A percentile compares a stretch with the other conserved stretches of the same genome.
Conservation (phyloP, 1,140 invertebrate genomes). For the Wiebesia pumilae region DNA sequence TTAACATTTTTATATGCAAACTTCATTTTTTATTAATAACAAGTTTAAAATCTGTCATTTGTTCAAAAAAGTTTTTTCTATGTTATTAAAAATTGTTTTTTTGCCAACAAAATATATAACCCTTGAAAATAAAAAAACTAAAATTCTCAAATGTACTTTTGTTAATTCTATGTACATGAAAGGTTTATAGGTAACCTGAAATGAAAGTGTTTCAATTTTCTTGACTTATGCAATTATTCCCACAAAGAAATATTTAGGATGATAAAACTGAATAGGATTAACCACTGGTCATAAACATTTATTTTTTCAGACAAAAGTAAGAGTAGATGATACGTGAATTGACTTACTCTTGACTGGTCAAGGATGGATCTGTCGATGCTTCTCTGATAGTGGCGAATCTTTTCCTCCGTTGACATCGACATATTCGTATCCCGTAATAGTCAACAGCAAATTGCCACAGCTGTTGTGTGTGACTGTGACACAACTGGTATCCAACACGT, state of each 20-base stretch:
- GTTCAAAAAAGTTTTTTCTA: not conserved
- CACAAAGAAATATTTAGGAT: not conserved
- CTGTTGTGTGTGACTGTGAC: constrained; percentile 12
- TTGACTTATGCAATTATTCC: not conserved
- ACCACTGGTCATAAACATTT: not conserved
- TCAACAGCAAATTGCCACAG: constrained; percentile 27
- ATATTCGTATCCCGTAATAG: not conserved
- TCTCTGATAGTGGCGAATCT: constrained; percentile 79
- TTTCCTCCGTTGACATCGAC: constrained; percentile 68
- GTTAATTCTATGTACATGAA: not conserved
- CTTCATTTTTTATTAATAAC: not conserved
- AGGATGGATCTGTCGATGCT: constrained; percentile 78
- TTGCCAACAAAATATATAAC: no score
- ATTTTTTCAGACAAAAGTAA: not conserved
- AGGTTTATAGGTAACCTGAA: not conserved
- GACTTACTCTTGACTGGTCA: constrained; percentile 78
- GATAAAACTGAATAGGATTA: not conserved
- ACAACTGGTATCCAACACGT: not conserved
- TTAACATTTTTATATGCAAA: not conserved
- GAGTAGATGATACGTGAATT: constrained; percentile 19
- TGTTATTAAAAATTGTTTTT: not conserved
- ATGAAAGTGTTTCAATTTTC: not conserved
- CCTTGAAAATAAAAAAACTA: no score
- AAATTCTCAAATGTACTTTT: no score
- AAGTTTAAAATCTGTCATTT: not conserved